These are phyloP conservation scores for Labrus mixtus DNA, from an alignment of 2,113 vertebrate species.

Conservation along the genomic window DNA sequence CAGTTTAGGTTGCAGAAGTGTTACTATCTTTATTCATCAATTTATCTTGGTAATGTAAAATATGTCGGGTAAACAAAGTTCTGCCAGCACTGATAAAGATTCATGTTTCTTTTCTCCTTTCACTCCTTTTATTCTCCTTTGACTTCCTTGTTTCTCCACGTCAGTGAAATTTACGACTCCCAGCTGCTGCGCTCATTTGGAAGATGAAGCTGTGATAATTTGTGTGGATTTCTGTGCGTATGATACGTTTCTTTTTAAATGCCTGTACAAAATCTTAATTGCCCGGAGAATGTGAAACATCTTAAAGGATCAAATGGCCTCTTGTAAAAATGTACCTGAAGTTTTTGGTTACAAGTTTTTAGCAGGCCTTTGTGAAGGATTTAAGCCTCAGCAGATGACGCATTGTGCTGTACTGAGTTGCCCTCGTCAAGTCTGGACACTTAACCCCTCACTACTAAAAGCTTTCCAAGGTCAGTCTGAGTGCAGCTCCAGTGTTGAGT, in stretches of 20 bases:
- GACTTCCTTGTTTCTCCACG: slow-evolving; percentile 20
- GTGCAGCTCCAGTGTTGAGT: slow-evolving; percentile 73
- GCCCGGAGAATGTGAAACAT: slow-evolving; percentile 27
- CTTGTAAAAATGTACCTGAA: slow-evolving; percentile 24
- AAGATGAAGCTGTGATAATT: slow-evolving; percentile 53
- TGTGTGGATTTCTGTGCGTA: slow-evolving; percentile 33
- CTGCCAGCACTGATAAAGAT: slow-evolving; percentile 61
- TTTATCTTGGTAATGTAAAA: slow-evolving; percentile 65
- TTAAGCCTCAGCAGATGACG: slow-evolving; percentile 34
- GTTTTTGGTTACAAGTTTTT: slow-evolving; percentile 8
- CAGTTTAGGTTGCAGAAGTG: slow-evolving; percentile 42
- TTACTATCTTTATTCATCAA: slow-evolving; percentile 55
- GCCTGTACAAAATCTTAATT: neutral
- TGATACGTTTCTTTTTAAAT: slow-evolving; percentile 13
- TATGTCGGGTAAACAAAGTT: slow-evolving; percentile 55
- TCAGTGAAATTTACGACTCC: slow-evolving; percentile 64
- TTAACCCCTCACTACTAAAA: slow-evolving; percentile 81
- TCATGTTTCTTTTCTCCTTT: slow-evolving; percentile 49
- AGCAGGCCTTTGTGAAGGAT: slow-evolving; percentile 21
- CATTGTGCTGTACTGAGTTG: slow-evolving; percentile 50
- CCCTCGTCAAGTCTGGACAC: slow-evolving; percentile 75
- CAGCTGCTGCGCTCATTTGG: slow-evolving; percentile 66
- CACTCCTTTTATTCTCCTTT: neutral
- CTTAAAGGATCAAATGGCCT: slow-evolving; percentile 24
- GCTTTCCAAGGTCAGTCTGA: slow-evolving; percentile 78